These are phyloP conservation scores for Micromussa lordhowensis DNA, from an alignment of 92 coral and sea anemone species.

Conservation along the genomic window DNA sequence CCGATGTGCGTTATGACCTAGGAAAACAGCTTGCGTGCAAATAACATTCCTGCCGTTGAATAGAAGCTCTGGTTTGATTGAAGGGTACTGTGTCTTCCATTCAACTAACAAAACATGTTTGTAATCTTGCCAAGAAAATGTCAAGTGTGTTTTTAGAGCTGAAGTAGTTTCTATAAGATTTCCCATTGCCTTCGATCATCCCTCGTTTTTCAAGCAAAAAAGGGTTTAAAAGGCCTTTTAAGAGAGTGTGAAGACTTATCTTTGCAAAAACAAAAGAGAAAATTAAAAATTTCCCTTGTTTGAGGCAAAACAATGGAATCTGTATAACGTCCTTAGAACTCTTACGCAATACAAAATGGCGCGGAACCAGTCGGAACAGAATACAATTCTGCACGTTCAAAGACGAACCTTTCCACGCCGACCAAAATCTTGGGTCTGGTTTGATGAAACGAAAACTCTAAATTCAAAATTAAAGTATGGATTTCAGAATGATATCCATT, in stretches of 20 bases:
- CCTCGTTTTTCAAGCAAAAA: background rate
- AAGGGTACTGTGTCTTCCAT: conserved; percentile 9
- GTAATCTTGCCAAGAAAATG: conserved; percentile 29
- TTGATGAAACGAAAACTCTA: background rate
- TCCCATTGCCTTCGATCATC: background rate
- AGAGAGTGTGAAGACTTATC: conserved; percentile 1
- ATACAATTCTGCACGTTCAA: background rate
- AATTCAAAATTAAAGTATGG: conserved; percentile 4
- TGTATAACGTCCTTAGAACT: background rate
- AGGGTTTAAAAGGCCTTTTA: conserved; percentile 16
- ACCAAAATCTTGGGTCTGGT: background rate
- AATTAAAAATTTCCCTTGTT: conserved; percentile 33
- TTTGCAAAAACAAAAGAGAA: conserved; percentile 10
- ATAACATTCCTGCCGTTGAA: conserved; percentile 4
- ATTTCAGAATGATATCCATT: background rate
- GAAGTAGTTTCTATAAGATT: conserved; percentile 2
- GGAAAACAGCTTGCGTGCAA: conserved; percentile 1
- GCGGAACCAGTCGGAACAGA: background rate
- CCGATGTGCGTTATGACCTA: background rate
- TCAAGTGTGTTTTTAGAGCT: conserved; percentile 21
- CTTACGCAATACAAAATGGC: background rate
- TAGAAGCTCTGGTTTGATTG: conserved; percentile 8
- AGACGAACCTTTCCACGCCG: background rate
- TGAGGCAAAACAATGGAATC: conserved; percentile 12
- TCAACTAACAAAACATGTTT: conserved; percentile 14